Evolutionary conservation across 2,797 vertebrate genomes (phyloP), one percentile per base, ranked within the genome.

Genomic region (Cynodonichthys magdalenae): DNA sequence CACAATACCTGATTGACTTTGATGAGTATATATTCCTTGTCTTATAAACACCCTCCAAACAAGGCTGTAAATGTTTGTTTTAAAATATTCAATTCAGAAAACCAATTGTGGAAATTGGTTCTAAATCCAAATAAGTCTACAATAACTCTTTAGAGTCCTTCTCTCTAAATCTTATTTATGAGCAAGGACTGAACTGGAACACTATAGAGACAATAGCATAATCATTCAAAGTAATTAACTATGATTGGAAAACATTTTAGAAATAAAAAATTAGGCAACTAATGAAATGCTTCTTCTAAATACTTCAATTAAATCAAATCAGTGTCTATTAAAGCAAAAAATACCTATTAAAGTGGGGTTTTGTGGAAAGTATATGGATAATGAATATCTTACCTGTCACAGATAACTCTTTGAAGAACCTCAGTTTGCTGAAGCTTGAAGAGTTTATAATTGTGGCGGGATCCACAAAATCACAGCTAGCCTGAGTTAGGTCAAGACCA

Each of bases 1-100:
- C 55, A 63, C 47, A 69, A 66, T 62, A 74, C 56, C 66, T 36
- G 59, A 78, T 75, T 79, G 59, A 53, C 56, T 80, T 80, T 85
- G 65, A 71, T 77, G 64, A 67, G 44, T 62, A 14, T 10, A 31
- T 31, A 31, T 31, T 31, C 9, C 12, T 2, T 39, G 36, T 14
- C 11, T 39, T 39, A 34, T 27, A 55, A 42, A 15, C 36, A 27
- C 31, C 47, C 8, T 36, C 7, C 46, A 50, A 77, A 67, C 53
- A 53, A 65, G 69, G 64, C 36, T 53, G 45, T 62, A 45, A 61
- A 53, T 63, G 56, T 58, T 65, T 34, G 63, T 49, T 59, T 45
- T n/a, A 34, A 56, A 27, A 57, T 73, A 48, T 56, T 48, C 3
- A 47, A 31, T 29, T 58, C 55, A 42, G 49, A 54, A 49, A 72